These are phyloP conservation scores for Drosophila murphyi DNA, from an alignment of 1,140 invertebrate genomes.

Conservation along the genomic window DNA sequence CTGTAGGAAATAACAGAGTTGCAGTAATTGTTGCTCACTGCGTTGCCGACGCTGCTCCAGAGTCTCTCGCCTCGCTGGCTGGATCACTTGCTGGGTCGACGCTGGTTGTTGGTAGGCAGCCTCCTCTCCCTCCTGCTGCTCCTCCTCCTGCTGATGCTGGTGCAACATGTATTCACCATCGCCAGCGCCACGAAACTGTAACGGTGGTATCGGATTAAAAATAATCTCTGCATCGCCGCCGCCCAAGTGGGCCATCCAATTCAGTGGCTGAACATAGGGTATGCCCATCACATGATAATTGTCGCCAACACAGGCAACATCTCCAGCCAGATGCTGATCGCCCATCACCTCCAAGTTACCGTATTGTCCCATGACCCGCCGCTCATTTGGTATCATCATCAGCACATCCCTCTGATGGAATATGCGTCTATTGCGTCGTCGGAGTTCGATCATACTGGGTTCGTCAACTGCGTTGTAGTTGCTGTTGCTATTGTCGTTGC, in stretches of 20 bases:
- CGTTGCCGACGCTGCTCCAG: constrained; percentile 35
- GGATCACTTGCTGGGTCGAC: constrained; percentile 19
- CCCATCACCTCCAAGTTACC: not conserved
- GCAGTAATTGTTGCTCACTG: constrained; percentile 27
- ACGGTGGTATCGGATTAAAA: constrained; percentile 3
- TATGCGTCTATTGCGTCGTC: not conserved
- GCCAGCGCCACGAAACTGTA: constrained; percentile 29
- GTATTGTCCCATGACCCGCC: no score
- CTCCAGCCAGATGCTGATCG: constrained; percentile 1
- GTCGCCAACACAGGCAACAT: constrained; percentile 11
- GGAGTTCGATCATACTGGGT: not conserved
- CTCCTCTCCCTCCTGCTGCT: not conserved
- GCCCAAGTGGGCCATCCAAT: constrained; percentile 39
- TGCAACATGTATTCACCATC: constrained; percentile 5
- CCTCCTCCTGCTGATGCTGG: not conserved
- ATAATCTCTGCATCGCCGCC: constrained; percentile 50
- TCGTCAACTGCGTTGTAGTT: not conserved
- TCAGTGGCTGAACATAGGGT: constrained; percentile 9
- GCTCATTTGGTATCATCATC: not conserved
- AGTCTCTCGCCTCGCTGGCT: constrained; percentile 25
- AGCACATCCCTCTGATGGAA: not conserved
- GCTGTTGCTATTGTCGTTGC: constrained; percentile 1
- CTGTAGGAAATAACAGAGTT: constrained; percentile 39
- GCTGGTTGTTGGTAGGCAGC: not conserved
- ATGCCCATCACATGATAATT: constrained; percentile 35